A percentile compares a stretch with the other conserved stretches of the same genome.
These are phyloP conservation scores for Musca vetustissima DNA, from an alignment of 1,140 invertebrate species.

Conservation along the genomic window DNA sequence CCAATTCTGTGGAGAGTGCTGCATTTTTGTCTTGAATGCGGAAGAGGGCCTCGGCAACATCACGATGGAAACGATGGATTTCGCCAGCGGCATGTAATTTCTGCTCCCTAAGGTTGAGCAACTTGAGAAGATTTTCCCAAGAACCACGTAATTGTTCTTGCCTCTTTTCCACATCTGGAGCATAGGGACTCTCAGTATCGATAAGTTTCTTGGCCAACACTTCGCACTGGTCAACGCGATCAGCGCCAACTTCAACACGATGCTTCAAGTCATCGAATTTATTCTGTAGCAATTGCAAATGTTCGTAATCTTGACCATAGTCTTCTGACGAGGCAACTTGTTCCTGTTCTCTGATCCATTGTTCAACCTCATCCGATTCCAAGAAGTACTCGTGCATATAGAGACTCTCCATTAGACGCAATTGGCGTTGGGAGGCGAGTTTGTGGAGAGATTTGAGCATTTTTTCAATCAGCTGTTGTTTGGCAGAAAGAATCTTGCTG, in stretches of 20 bases:
- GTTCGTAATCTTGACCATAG: slow-evolving; percentile 96
- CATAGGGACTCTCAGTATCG: slow-evolving; percentile 84
- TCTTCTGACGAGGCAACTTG: slow-evolving; percentile 89
- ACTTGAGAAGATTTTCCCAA: slow-evolving; percentile 85
- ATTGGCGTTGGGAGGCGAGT: slow-evolving; percentile 75
- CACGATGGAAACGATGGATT: slow-evolving; percentile 95
- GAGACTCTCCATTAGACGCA: slow-evolving; percentile 86
- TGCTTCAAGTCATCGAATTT: slow-evolving; percentile 97
- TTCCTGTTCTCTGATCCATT: slow-evolving; percentile 94
- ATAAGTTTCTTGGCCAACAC: slow-evolving; percentile 88
- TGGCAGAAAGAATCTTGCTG: slow-evolving; percentile 74
- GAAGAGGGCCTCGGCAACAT: slow-evolving; percentile 89
- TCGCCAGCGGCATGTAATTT: slow-evolving; percentile 90
- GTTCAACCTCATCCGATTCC: slow-evolving; percentile 87
- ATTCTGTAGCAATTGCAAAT: slow-evolving; percentile 83
- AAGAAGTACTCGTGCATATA: slow-evolving; percentile 91
- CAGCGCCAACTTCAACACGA: slow-evolving; percentile 85
- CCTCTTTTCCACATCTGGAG: slow-evolving; percentile 80
- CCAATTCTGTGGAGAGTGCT: slow-evolving; percentile 80
- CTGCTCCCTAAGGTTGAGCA: slow-evolving; percentile 82
- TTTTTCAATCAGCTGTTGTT: slow-evolving; percentile 76
- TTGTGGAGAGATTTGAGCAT: slow-evolving; percentile 81
- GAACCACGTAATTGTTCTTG: slow-evolving; percentile 81
- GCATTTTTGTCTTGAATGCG: slow-evolving; percentile 87
- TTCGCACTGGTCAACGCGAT: slow-evolving; percentile 91